These are phyloP conservation scores for Melieria picta DNA, from an alignment of 2,888 invertebrate species.

Conservation along the genomic window DNA sequence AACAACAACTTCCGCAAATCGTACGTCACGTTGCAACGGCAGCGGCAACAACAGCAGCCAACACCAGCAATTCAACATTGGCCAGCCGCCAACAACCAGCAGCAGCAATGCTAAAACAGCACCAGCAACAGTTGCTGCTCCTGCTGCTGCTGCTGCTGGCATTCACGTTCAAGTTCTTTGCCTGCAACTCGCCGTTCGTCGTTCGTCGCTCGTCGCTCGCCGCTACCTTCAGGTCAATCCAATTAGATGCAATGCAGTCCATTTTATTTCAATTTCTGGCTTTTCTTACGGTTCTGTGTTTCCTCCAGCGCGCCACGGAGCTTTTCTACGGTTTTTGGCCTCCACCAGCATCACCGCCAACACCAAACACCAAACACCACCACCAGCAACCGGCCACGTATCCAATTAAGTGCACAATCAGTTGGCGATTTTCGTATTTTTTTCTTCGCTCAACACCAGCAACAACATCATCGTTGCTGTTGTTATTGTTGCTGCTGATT, in stretches of 20 bases:
- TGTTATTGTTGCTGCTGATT: constrained; percentile 21
- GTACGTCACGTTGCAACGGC: constrained; percentile 27
- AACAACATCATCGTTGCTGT: background rate
- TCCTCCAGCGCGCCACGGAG: background rate
- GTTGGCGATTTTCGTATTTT: constrained; percentile 18
- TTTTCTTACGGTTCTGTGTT: constrained; percentile 5
- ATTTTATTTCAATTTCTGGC: constrained; percentile 32
- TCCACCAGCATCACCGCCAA: background rate
- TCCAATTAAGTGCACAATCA: constrained; percentile 55
- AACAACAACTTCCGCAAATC: constrained; percentile 28
- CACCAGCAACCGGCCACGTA: constrained; percentile 38
- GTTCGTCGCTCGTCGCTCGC: background rate
- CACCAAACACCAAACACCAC: too few species aligned
- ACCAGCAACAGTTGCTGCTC: background rate
- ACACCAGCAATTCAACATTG: background rate
- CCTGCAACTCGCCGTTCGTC: background rate
- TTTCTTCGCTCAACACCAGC: constrained; percentile 13
- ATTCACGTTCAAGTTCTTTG: constrained; percentile 4
- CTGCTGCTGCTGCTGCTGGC: constrained; percentile 15
- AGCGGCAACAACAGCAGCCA: background rate
- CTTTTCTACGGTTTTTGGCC: constrained; percentile 6
- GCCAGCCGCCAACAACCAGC: background rate
- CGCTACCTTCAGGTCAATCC: constrained; percentile 47
- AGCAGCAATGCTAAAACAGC: constrained; percentile 2
- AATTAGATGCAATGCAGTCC: constrained; percentile 48